Percentiles rank a stretch among this genome's conserved stretches.
phyloP scores from a whole-genome alignment of 2,113 vertebrate species.

The Lamprotornis superbus region DNA sequence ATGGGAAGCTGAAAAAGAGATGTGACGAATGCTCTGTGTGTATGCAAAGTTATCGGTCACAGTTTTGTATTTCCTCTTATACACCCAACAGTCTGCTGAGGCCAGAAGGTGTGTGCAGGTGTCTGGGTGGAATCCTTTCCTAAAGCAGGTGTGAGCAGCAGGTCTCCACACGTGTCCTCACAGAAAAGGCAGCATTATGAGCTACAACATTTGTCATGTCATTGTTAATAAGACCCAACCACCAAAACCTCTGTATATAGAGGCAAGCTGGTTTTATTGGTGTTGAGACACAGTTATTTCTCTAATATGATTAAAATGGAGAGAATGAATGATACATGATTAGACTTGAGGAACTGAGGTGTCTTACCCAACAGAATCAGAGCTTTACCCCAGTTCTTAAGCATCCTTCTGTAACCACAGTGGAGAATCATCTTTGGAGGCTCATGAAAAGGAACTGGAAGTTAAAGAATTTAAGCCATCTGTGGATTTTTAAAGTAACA shows the following conservation, averaged over 20 bases:
- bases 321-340: background rate
- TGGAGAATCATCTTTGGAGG: background rate
- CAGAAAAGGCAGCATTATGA: background rate
- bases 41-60: background rate
- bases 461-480: background rate
- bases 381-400: background rate
- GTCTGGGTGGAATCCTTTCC: background rate
- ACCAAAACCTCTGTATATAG: background rate
- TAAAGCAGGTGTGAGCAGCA: background rate
- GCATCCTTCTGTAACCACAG: background rate
- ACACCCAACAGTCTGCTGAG: background rate
- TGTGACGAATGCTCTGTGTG: background rate
- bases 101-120: background rate
- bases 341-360: background rate
- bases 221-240: background rate
- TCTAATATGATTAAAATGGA: background rate
- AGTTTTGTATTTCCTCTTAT: background rate
- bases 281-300: background rate
- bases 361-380: background rate
- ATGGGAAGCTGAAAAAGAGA: background rate
- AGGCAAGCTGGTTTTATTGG: background rate
- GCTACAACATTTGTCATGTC: background rate
- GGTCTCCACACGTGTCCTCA: background rate
- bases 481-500: background rate
- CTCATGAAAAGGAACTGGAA: accelerated